Percentiles rank a stretch among this genome's conserved stretches.
Conservation (phyloP, 2,797 vertebrate species). For the Tenualosa ilisha region DNA sequence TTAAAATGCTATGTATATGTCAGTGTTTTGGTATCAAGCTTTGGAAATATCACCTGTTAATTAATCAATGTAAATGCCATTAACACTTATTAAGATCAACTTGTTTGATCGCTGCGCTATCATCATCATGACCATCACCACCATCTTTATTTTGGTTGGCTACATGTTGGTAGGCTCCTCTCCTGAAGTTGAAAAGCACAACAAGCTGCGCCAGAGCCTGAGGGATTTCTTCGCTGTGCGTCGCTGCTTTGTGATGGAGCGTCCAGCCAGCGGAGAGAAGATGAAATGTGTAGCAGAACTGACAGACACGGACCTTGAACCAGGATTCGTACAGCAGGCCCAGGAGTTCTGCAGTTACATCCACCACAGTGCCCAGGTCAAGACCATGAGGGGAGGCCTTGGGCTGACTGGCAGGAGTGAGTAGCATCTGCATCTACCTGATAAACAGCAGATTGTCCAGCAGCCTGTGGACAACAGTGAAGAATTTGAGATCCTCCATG, state of each 20-base stretch:
- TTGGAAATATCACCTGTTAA: too few species aligned
- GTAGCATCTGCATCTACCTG: constrained; percentile 38
- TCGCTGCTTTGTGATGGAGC: constrained; percentile 68
- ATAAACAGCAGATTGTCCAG: neutral
- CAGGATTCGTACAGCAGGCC: constrained; percentile 61
- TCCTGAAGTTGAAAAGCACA: constrained; percentile 38
- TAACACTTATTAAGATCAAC: too few species aligned
- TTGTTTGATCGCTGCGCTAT: too few species aligned
- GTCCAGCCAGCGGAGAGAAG: constrained; percentile 39
- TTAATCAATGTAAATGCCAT: too few species aligned
- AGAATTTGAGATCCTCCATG: too few species aligned
- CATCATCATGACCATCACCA: too few species aligned
- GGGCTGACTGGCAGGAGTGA: constrained; percentile 64
- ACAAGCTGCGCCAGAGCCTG: constrained; percentile 41
- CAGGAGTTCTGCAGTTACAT: constrained; percentile 64
- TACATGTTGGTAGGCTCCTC: too few species aligned
- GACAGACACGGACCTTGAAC: constrained; percentile 46
- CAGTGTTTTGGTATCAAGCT: too few species aligned
- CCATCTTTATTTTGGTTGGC: neutral
- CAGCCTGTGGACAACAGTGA: neutral
- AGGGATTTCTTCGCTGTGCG: constrained; percentile 60
- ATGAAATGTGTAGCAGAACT: constrained; percentile 54
- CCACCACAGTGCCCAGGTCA: constrained; percentile 53
- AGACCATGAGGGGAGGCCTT: constrained; percentile 61
- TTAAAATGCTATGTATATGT: too few species aligned